phyloP scores from a whole-genome alignment of 2,113 vertebrate species.

The Phylloscopus trochilus region DNA sequence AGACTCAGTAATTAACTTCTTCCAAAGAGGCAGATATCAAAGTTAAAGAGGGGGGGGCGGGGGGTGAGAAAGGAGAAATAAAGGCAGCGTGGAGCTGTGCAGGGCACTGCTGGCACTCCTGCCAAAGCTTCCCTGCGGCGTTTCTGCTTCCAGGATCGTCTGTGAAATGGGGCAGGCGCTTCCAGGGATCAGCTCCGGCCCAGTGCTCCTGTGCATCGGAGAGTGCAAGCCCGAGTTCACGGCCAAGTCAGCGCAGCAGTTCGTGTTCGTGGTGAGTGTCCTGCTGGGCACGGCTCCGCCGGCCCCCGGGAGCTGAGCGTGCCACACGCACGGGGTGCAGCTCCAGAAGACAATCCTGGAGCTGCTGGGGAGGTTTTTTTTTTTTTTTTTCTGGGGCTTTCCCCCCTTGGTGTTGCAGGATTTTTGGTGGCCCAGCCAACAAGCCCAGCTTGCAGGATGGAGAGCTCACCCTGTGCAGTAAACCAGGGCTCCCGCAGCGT shows the following conservation, averaged over 20 bases:
- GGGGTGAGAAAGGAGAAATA: background rate
- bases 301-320: fast-evolving
- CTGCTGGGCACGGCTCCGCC: background rate
- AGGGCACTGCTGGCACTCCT: background rate
- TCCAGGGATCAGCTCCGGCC: constrained; percentile 79
- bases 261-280: constrained; percentile 87
- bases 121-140: background rate
- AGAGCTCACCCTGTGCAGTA: background rate
- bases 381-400: background rate
- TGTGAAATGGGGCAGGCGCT: constrained; percentile 91
- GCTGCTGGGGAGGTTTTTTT: fast-evolving
- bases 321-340: fast-evolving
- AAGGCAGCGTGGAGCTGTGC: background rate
- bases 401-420: fast-evolving
- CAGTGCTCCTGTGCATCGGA: constrained; percentile 90
- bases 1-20: constrained; percentile 62
- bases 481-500: fast-evolving
- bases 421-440: background rate
- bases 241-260: constrained; percentile 88
- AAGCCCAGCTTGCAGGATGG: fast-evolving
- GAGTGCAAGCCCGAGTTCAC: constrained; percentile 93
- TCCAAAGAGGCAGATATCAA: constrained; percentile 48
- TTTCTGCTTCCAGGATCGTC: constrained; percentile 84
- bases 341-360: fast-evolving
- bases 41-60: background rate